Evolutionary conservation across 2,888 invertebrate species (phyloP).

Genomic region (Caenorhabditis sp.): DNA sequence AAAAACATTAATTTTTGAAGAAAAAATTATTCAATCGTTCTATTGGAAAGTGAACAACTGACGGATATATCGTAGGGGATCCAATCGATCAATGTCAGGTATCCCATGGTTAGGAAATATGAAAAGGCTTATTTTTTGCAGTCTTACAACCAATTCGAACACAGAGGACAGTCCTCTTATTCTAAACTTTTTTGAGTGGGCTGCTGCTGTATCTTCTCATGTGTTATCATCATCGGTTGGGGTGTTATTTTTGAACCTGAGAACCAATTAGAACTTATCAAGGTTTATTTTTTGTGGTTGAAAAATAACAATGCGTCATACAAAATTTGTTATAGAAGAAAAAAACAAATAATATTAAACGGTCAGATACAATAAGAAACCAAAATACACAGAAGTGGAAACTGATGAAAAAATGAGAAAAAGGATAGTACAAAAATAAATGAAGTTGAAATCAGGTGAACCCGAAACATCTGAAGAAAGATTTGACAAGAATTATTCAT

Average conservation of each 20-base stretch:
- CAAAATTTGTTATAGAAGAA: not conserved
- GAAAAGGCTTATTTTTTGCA: slow-evolving; percentile 10
- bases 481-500: slow-evolving; percentile 5
- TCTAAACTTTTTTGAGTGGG: slow-evolving; percentile 6
- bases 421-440: not conserved
- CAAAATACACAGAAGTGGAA: slow-evolving; percentile 6
- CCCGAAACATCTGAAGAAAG: not conserved
- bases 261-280: not conserved
- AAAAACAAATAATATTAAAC: too few species aligned
- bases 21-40: not conserved
- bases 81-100: slow-evolving; percentile 20
- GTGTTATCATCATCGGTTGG: not conserved
- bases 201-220: slow-evolving; percentile 17
- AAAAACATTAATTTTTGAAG: too few species aligned
- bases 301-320: slow-evolving; percentile 32
- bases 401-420: not conserved
- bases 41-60: not conserved
- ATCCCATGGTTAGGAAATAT: slow-evolving; percentile 3
- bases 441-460: not conserved
- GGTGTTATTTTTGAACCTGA: slow-evolving; percentile 21
- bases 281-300: not conserved
- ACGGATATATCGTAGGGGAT: not conserved
- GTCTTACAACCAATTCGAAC: not conserved
- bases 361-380: not conserved
- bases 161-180: not conserved